Base-by-base conservation (phyloP, 1,140 invertebrate genomes). In the Drosophila sproati region DNA sequence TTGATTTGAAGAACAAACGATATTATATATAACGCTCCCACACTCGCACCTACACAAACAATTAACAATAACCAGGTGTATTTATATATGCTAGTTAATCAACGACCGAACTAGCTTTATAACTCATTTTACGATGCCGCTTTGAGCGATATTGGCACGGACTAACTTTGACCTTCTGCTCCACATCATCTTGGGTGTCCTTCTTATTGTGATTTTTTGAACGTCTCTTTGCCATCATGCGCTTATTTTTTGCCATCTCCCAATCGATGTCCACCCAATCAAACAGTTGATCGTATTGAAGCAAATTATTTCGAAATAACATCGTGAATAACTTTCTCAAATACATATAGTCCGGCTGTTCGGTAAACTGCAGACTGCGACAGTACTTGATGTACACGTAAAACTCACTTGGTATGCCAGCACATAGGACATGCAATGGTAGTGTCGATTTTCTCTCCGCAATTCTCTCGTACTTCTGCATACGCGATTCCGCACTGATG, bases 341-440 rank as follows among this genome's bases (percentile, higher is more conserved):
- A 93, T 98, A 98, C 96, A 98, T 97, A 93, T 99, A 99, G 92
- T 99, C 98, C 7, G 98, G 98, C 28, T 95, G 95, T 91, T 98
- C 98, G 91, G 98, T 97, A 91, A 98, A 98, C 52, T 97, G 95
- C 55, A 98, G 94, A 34, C 96, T 96, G 82, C 97, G 95, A 91
- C 97, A 98, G 93, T 98, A 98, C 92, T 98, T 98, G 82, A 99
- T 94, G 93, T 98, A 98, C 96, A 98, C 97, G 12, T 96, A 95
- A 93, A 99, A 99, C 93, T 98, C 98, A 66, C 97, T 96, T 75
- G 98, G 97, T 92, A 97, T 97, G 52, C 96, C 96, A 95, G 97
- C 97, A 94, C 97, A 98, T 51, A 98, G 94, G 61, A 96, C 94
- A 94, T 98, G 96, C 48, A 98, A 95, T 28, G 97, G 96, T 8